phyloP scores from a whole-genome alignment of 2,797 vertebrate species.

The Molossus alvarezi region DNA sequence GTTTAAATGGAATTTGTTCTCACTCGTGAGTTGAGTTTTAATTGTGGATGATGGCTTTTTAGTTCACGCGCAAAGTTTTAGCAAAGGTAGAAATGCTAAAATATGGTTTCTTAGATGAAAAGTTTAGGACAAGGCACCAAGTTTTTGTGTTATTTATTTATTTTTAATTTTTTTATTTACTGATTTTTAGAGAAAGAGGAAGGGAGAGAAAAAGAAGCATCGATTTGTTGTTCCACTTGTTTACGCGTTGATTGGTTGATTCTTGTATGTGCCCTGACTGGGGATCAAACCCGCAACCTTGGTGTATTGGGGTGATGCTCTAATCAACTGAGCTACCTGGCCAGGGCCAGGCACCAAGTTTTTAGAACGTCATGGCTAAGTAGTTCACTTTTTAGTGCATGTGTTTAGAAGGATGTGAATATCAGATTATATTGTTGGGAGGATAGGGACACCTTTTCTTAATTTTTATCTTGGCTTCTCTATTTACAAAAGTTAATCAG shows the following conservation, averaged over 20 bases:
- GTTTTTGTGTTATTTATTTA: too few species aligned
- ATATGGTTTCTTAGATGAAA: neutral
- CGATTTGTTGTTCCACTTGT: too few species aligned
- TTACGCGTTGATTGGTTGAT: too few species aligned
- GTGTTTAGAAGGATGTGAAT: neutral
- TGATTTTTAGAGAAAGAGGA: too few species aligned
- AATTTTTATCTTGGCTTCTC: conserved; percentile 17
- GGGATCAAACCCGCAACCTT: too few species aligned
- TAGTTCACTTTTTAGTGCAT: neutral
- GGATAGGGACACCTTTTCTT: neutral
- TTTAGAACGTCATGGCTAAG: neutral
- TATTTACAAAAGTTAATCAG: neutral
- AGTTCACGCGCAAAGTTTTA: neutral
- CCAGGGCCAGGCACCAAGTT: too few species aligned
- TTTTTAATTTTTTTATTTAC: too few species aligned
- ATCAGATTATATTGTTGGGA: neutral
- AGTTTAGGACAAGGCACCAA: neutral
- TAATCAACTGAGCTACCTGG: too few species aligned
- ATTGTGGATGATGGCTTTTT: neutral
- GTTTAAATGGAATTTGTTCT: neutral
- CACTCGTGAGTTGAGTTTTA: neutral
- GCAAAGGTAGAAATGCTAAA: neutral
- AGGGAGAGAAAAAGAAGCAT: too few species aligned
- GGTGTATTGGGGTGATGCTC: too few species aligned
- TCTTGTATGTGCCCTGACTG: too few species aligned